Conservation (phyloP, 1,140 invertebrate genomes). For the Chrysoperla carnea region DNA sequence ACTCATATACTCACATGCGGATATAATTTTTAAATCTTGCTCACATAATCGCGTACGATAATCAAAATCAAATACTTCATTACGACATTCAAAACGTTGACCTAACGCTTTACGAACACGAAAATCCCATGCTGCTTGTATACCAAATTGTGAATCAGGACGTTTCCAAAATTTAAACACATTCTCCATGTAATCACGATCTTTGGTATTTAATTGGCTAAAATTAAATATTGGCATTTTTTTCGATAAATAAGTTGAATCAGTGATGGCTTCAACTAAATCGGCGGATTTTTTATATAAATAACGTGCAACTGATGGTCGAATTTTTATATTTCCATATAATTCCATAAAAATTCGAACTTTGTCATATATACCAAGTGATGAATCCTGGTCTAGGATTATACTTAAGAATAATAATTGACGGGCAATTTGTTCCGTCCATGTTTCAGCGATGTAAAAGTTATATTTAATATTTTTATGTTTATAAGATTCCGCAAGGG, state of each 20-base stretch:
- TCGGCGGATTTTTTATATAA: constrained; percentile 41
- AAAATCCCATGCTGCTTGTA: constrained; percentile 55
- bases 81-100: constrained; percentile 53
- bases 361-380: constrained; percentile 51
- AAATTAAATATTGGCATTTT: constrained; percentile 43
- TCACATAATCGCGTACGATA: constrained; percentile 63
- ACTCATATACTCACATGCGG: constrained; percentile 52
- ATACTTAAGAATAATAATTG: constrained; percentile 53
- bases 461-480: constrained; percentile 34
- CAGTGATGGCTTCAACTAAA: constrained; percentile 38
- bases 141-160: constrained; percentile 37
- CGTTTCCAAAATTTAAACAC: constrained; percentile 63
- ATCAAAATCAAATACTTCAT: constrained; percentile 81
- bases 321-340: constrained; percentile 59
- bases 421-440: constrained; percentile 56
- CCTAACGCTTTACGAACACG: constrained; percentile 43
- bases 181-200: constrained; percentile 64
- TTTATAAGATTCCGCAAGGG: constrained; percentile 42
- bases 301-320: constrained; percentile 58
- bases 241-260: constrained; percentile 37
- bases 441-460: constrained; percentile 51
- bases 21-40: constrained; percentile 35
- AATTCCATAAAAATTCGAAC: constrained; percentile 57
- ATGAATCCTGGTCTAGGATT: constrained; percentile 40
- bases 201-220: constrained; percentile 49